A percentile compares a stretch with the other conserved stretches of the same genome.
Evolutionary conservation across 2,113 vertebrate genomes (phyloP).

Genomic region (Eubucco bourcierii): DNA sequence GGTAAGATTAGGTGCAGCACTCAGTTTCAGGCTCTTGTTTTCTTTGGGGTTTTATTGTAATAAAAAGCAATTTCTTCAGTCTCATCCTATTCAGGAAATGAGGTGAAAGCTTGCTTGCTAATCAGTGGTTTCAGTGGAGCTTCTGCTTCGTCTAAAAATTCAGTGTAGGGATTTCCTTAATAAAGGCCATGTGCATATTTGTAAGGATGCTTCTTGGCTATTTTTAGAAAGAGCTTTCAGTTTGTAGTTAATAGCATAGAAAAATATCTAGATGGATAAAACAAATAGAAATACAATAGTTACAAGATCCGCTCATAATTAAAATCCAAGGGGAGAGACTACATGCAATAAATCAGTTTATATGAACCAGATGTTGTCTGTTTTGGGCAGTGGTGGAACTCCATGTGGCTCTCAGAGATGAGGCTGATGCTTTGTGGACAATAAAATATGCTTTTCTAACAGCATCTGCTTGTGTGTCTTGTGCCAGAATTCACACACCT

Average conservation of each 20-base stretch:
- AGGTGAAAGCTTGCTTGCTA: background rate
- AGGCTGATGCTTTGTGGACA: background rate
- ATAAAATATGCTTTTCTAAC: background rate
- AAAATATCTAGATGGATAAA: constrained; percentile 8
- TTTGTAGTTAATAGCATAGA: background rate
- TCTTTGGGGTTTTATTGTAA: background rate
- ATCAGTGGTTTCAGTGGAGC: background rate
- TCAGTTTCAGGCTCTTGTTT: background rate
- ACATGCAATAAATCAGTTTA: constrained; percentile 14
- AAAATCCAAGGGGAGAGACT: constrained; percentile 11
- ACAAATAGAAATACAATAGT: constrained; percentile 8
- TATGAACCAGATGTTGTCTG: background rate
- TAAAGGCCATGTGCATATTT: constrained; percentile 17
- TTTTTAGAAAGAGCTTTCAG: constrained; percentile 29
- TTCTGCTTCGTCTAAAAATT: constrained; percentile 7
- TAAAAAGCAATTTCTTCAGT: background rate
- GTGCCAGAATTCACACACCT: background rate
- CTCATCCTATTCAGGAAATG: background rate
- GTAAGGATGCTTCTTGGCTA: background rate
- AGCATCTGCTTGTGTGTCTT: background rate
- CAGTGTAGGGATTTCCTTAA: constrained; percentile 12
- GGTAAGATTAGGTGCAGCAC: background rate
- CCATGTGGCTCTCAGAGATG: background rate
- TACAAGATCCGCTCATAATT: constrained; percentile 30
- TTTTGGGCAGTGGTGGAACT: background rate